Conservation (phyloP, 2,113 vertebrate species). For the Spizaetus ornatus region DNA sequence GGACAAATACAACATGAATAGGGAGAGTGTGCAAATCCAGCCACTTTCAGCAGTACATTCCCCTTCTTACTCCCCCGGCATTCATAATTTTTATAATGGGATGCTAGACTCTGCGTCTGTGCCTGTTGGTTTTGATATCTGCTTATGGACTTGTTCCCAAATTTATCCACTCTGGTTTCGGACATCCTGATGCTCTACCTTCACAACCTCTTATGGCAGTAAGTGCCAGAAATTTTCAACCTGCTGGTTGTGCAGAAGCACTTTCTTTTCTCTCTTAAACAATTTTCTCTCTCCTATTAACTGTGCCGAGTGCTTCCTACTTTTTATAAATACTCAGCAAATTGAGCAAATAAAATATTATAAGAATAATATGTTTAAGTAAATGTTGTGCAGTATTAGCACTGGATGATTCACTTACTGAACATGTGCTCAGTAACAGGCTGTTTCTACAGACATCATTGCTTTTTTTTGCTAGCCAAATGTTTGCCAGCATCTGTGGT, state of each 20-base stretch:
- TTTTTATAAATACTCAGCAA: neutral
- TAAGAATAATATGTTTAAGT: neutral
- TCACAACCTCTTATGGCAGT: neutral
- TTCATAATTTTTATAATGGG: neutral
- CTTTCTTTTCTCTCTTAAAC: neutral
- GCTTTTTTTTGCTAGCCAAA: neutral
- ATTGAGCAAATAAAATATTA: neutral
- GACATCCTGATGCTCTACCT: neutral
- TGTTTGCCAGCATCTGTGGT: neutral
- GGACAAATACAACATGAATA: neutral
- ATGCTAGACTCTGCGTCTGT: neutral
- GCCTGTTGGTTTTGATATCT: neutral
- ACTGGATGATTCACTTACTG: neutral
- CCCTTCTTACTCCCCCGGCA: neutral
- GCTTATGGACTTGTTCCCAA: neutral
- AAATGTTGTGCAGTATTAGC: neutral
- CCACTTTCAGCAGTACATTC: neutral
- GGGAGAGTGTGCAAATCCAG: neutral
- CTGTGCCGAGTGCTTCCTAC: neutral
- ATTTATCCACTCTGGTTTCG: neutral
- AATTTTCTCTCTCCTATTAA: neutral
- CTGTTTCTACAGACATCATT: neutral
- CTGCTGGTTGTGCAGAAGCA: neutral
- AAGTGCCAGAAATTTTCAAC: neutral
- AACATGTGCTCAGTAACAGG: neutral